Evolutionary conservation across 2,888 invertebrate species (phyloP).

Genomic region (Dermolepida albohirtum): DNA sequence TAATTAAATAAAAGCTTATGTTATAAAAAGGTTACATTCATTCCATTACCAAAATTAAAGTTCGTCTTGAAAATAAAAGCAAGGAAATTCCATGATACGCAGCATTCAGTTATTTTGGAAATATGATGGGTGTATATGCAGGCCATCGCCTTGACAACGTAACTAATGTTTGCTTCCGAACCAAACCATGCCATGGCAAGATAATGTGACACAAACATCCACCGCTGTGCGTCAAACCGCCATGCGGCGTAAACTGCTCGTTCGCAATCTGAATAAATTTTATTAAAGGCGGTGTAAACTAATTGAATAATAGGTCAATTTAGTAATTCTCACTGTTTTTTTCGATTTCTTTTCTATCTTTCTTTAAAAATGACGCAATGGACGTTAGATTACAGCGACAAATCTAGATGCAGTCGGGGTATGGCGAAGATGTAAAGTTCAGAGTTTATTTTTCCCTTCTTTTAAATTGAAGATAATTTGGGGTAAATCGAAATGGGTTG

Average conservation of each 20-base stretch:
- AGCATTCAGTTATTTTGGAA: conserved; percentile 24
- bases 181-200: conserved; percentile 23
- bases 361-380: conserved; percentile 6
- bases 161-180: conserved; percentile 37
- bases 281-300: not conserved
- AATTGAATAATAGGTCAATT: conserved; percentile 37
- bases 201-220: conserved; percentile 12
- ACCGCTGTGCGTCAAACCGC: not conserved
- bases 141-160: conserved; percentile 38
- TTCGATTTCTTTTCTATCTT: not conserved
- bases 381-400: conserved; percentile 3
- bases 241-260: conserved; percentile 5
- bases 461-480: not conserved
- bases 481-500: conserved; percentile 47
- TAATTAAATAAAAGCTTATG: no score
- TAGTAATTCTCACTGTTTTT: conserved; percentile 21
- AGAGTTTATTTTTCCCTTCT: not conserved
- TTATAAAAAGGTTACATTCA: no score
- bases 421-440: conserved; percentile 7
- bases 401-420: conserved; percentile 6
- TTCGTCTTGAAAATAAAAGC: not conserved
- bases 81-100: conserved; percentile 1
- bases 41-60: no score
- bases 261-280: conserved; percentile 8
- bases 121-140: conserved; percentile 9